Evolutionary conservation across 1,140 invertebrate genomes (phyloP).

Genomic region (Drosophila pachea): DNA sequence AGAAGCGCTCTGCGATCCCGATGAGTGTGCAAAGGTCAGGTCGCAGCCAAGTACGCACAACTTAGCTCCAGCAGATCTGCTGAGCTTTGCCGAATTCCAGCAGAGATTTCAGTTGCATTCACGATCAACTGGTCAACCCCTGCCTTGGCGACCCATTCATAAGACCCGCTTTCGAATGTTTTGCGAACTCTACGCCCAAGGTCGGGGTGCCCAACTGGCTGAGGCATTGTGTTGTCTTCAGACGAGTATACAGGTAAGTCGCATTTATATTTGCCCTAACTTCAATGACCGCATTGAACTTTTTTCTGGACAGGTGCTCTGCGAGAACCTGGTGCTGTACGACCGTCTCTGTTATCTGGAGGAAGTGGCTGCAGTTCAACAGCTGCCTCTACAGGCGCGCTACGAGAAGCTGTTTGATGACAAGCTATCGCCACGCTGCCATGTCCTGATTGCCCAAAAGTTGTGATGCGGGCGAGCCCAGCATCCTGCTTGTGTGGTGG

Average conservation of each 20-base stretch:
- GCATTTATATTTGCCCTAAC: constrained; percentile 9
- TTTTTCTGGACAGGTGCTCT: constrained; percentile 79
- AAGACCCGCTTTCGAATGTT: constrained; percentile 38
- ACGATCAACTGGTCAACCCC: not conserved
- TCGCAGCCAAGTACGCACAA: not conserved
- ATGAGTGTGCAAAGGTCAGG: constrained; percentile 44
- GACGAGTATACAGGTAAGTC: constrained; percentile 67
- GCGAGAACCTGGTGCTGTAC: constrained; percentile 85
- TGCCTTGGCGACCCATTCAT: constrained; percentile 44
- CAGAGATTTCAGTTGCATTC: constrained; percentile 32
- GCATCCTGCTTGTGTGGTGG: constrained; percentile 1
- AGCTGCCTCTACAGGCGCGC: constrained; percentile 73
- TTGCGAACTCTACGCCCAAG: constrained; percentile 33
- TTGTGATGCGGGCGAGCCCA: constrained; percentile 47
- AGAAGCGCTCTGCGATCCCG: constrained; percentile 36
- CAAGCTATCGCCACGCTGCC: constrained; percentile 82
- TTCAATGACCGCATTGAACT: not conserved
- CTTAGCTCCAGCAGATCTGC: not conserved
- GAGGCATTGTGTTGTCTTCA: constrained; percentile 71
- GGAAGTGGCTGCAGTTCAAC: constrained; percentile 79
- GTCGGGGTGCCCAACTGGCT: constrained; percentile 41
- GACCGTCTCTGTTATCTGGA: constrained; percentile 84
- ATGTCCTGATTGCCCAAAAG: constrained; percentile 80
- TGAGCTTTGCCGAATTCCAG: constrained; percentile 27
- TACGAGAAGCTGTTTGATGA: constrained; percentile 82